phyloP scores from a whole-genome alignment of 2,888 invertebrate genomes.

The Biston betularia region DNA sequence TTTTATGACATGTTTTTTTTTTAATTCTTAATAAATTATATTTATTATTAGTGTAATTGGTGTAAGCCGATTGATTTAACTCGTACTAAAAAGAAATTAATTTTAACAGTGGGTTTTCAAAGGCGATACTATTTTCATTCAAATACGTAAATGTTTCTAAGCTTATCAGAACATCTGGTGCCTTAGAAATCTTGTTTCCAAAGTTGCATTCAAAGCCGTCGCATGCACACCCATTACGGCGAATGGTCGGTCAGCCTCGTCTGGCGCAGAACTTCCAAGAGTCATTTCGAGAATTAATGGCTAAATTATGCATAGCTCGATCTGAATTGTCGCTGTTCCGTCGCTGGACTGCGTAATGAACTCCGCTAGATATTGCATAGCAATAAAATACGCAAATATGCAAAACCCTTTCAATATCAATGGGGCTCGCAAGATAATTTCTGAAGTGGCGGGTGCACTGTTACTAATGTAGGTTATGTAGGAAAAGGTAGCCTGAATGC shows the following conservation, averaged over 20 bases:
- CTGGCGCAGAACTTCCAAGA: slow-evolving; percentile 77
- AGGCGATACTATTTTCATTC: too few species aligned
- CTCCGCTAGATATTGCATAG: slow-evolving; percentile 63
- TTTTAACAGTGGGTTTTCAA: too few species aligned
- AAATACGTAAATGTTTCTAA: slow-evolving; percentile 44
- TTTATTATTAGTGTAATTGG: too few species aligned
- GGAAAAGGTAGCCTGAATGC: slow-evolving; percentile 49
- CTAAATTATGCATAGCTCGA: slow-evolving; percentile 81
- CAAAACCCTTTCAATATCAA: slow-evolving; percentile 26
- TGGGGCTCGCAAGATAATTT: slow-evolving; percentile 14
- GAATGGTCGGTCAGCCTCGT: slow-evolving; percentile 67
- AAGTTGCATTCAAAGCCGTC: slow-evolving; percentile 67
- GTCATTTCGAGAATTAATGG: slow-evolving; percentile 82
- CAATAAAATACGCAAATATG: slow-evolving; percentile 59
- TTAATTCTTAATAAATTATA: too few species aligned
- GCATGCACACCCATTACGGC: slow-evolving; percentile 65
- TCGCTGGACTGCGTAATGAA: slow-evolving; percentile 77
- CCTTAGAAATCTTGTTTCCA: slow-evolving; percentile 50
- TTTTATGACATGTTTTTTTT: too few species aligned
- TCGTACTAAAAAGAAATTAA: too few species aligned
- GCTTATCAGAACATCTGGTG: slow-evolving; percentile 30
- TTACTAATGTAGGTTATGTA: slow-evolving; percentile 32
- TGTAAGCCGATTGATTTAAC: too few species aligned
- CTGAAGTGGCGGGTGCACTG: slow-evolving; percentile 41
- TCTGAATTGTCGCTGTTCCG: slow-evolving; percentile 77